Evolutionary conservation across 2,113 vertebrate species (phyloP), one percentile per base, ranked within the genome.

Genomic region (Lichenostomus cassidix): DNA sequence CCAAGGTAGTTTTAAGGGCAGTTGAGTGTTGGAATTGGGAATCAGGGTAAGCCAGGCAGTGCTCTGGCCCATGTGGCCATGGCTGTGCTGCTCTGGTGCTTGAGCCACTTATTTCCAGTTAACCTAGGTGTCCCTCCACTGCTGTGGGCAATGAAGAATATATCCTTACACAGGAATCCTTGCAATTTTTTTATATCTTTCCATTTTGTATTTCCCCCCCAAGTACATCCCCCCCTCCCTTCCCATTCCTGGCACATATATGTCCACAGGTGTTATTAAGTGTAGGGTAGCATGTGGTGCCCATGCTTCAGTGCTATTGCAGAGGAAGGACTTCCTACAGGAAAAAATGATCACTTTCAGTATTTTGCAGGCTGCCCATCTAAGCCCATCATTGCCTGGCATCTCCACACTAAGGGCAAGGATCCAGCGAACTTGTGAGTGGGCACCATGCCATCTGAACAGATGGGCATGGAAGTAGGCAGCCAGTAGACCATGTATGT

Each of bases 401-500:
- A 98, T 96, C 97, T 97, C 97, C 98, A 98, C 96, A 98, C 97
- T 98, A 97, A 98, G 98, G 98, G 98, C 98, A 98, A 97, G 97
- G 96, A 98, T 98, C 98, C 98, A 98, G 98, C 98, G 97, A 98
- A 98, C 98, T 98, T 98, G 98, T 98, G 98, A 98, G 96, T 97
- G 97, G 98, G 98, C 98, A 97, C 63, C 87, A 94, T 98, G 98
- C 98, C 98, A 98, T 98, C 77, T 97, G 97, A 98, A 98, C 98
- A 98, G 98, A 98, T 98, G 98, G 98, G 98, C 97, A 98, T 96
- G 97, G 96, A 98, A 98, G 98, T 98, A 98, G 97, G 97, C 98
- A 98, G 98, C 98, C 98, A 98, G 98, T 97, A 98, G 98, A 98
- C 98, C 98, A 98, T 98, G 98, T 98, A 98, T 98, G 98, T 98